phyloP scores from a whole-genome alignment of 2,113 vertebrate genomes.

The Nannospalax galili region DNA sequence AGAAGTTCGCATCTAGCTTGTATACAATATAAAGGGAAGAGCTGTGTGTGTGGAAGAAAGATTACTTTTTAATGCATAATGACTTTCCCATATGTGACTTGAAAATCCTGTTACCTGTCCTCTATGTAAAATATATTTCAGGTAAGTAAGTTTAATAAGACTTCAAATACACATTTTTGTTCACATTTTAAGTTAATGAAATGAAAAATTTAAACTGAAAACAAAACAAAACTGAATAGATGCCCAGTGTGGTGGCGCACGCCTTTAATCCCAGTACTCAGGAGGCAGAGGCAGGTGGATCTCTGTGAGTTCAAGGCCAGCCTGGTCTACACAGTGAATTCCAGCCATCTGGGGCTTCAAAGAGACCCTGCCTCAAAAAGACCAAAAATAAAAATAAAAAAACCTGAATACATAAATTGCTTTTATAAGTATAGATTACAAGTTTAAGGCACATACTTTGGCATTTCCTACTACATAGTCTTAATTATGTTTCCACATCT shows the following conservation, averaged over 20 bases:
- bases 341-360: too few species aligned
- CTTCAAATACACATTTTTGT: slow-evolving; percentile 68
- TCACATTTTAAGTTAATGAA: slow-evolving; percentile 75
- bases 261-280: not conserved
- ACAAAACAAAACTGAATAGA: not conserved
- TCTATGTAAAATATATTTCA: slow-evolving; percentile 55
- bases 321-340: not conserved
- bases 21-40: slow-evolving; percentile 40
- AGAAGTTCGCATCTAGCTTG: slow-evolving; percentile 6
- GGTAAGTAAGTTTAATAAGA: slow-evolving; percentile 25
- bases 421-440: not conserved
- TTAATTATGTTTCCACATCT: not conserved
- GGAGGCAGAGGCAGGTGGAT: not conserved
- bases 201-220: slow-evolving; percentile 75
- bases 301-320: not conserved
- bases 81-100: slow-evolving; percentile 63
- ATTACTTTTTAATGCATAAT: slow-evolving; percentile 57
- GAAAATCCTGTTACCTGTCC: slow-evolving; percentile 58
- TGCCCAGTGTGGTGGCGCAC: not conserved
- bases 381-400: not conserved
- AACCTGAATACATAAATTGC: not conserved
- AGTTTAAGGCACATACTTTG: not conserved
- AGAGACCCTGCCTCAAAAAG: not conserved
- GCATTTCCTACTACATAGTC: not conserved
- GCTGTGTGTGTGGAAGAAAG: slow-evolving; percentile 61